phyloP scores from a whole-genome alignment of 2,797 vertebrate species.

The Hozukius guyotensis region DNA sequence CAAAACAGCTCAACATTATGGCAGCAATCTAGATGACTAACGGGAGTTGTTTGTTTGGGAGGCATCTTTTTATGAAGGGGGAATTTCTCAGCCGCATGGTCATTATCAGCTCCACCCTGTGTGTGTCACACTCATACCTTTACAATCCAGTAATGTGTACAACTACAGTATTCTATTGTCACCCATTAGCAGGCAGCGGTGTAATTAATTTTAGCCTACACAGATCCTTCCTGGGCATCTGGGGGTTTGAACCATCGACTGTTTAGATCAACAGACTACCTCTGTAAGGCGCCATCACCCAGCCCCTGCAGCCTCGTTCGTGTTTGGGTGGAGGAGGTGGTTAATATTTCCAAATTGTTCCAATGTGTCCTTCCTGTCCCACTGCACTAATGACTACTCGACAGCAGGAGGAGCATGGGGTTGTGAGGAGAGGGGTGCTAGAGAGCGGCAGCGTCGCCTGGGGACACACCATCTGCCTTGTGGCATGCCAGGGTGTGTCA shows the following conservation, averaged over 20 bases:
- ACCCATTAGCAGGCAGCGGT: background rate
- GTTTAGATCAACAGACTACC: background rate
- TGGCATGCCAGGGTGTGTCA: slow-evolving; percentile 79
- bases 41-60: background rate
- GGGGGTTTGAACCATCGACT: slow-evolving; percentile 1
- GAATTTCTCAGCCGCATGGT: background rate
- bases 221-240: background rate
- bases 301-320: slow-evolving; percentile 7
- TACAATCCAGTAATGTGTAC: background rate
- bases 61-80: background rate
- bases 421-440: slow-evolving; percentile 48
- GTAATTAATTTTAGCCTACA: slow-evolving; percentile 13
- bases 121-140: background rate
- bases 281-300: background rate
- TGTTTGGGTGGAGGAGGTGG: slow-evolving; percentile 26
- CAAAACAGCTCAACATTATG: background rate
- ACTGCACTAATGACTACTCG: slow-evolving; percentile 61
- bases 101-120: background rate
- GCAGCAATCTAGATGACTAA: background rate
- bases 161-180: background rate
- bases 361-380: slow-evolving; percentile 59
- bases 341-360: slow-evolving; percentile 57
- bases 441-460: slow-evolving; percentile 46
- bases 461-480: slow-evolving; percentile 81
- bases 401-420: slow-evolving; percentile 66